phyloP scores from a whole-genome alignment of 2,888 invertebrate species.

The Pseudeuparius sepicola region DNA sequence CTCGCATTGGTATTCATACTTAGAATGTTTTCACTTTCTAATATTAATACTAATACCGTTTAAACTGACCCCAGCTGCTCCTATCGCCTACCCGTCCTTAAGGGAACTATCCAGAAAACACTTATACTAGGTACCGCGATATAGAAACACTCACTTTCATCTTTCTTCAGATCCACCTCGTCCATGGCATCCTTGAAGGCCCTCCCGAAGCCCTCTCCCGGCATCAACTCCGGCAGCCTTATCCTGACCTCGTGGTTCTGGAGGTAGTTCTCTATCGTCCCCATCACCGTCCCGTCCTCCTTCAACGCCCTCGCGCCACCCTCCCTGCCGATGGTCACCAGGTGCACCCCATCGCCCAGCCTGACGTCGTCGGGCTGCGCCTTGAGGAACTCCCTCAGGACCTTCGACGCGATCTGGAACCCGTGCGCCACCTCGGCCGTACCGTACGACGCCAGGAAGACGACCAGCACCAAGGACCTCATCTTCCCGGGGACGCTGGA shows the following conservation, averaged over 20 bases:
- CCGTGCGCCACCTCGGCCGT: slow-evolving; percentile 29
- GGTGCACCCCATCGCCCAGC: slow-evolving; percentile 53
- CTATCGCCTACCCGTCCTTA: too few relatives aligned
- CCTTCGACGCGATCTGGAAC: slow-evolving; percentile 33
- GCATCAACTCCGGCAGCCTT: slow-evolving; percentile 58
- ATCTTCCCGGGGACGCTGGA: slow-evolving; percentile 27
- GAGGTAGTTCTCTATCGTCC: slow-evolving; percentile 54
- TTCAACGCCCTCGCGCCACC: slow-evolving; percentile 41
- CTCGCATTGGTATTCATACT: too few relatives aligned
- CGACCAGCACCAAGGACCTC: slow-evolving; percentile 31
- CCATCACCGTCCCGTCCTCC: slow-evolving; percentile 47
- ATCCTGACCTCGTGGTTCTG: slow-evolving; percentile 64
- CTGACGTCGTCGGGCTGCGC: slow-evolving; percentile 45
- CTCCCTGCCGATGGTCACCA: slow-evolving; percentile 47
- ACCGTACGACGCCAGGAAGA: slow-evolving; percentile 19
- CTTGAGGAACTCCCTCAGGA: slow-evolving; percentile 45
- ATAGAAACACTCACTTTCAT: slow-evolving; percentile 46
- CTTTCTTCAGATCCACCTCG: slow-evolving; percentile 38
- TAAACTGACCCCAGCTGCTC: too few relatives aligned
- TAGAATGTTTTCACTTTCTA: too few relatives aligned
- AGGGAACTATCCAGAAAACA: too few relatives aligned
- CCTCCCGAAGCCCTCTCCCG: slow-evolving; percentile 46
- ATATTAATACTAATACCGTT: too few relatives aligned
- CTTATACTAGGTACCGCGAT: too few relatives aligned
- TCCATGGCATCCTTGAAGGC: slow-evolving; percentile 48